Base-by-base conservation (phyloP, 2,888 invertebrate genomes). In the Trypoxylon attenuatum region DNA sequence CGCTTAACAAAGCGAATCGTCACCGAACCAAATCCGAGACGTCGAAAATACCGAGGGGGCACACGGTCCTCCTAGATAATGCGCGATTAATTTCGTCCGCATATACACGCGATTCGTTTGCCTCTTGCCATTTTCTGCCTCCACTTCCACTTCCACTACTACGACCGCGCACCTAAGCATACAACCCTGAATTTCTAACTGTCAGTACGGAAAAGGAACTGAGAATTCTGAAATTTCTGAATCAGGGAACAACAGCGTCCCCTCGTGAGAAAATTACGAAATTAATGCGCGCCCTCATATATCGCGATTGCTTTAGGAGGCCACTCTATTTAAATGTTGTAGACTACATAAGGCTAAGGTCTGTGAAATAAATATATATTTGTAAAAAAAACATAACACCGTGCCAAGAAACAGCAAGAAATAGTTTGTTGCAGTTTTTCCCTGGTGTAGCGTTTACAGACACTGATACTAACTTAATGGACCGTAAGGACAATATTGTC, bases 21-120 rank as follows among this genome's bases (percentile, higher is more conserved):
- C 71, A 64, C 66, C 56, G 53, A 60, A 56, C 33, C 43, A n/a
- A n/a, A 10, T 50, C 55, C 25, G 38, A 33, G 61, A 66, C 66
- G 55, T 56, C 50, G 53, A 60, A 66, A 66, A 67, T 65, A 62
- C 61, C 68, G 66, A 46, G 50, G n/a, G 45, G 21, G 23, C 42
- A 19, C 63, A 62, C 72, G 58, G 53, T 56, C 43, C 58, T 51
- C 43, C 55, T 19, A 45, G 66, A 61, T 45, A 16, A 69, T 50
- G 29, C 39, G 53, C 51, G 53, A 69, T 66, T 50, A 61, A 39
- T 53, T 69, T 69, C 57, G 69, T 70, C 70, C 49, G 62, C 71
- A 63, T 78, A 56, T 73, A 66, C 74, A 77, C 71, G 73, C 77
- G 72, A 73, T 71, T 77, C 68, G 71, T 69, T 70, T 73, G 75